Base-by-base conservation (phyloP, 1,140 invertebrate species). In the Caenorhabditis inopinata region DNA sequence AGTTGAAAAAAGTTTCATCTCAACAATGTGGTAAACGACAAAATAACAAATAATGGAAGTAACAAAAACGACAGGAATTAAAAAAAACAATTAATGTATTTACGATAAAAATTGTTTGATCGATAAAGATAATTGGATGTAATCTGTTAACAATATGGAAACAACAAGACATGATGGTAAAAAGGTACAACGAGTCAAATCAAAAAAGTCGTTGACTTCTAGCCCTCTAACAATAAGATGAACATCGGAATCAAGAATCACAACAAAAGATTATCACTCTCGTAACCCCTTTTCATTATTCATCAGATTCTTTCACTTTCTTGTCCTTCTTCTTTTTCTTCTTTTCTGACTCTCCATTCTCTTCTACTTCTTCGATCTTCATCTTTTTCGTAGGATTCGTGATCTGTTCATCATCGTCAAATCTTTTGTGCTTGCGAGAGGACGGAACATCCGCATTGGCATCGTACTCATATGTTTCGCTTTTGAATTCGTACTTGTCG, bases 401-500 rank as follows among this genome's bases (percentile, higher is more conserved):
- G 27, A 35, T 80, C n/a, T 82, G 76, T 21, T 82, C 81, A 32
- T 82, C 78, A 35, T 85, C 84, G 12, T 76, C 51, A 29, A 78
- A 76, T 25, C 46, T 58, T 23, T 78, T 78, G 47, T 85, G 87
- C 76, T 80, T 83, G 3, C 35, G 32, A 35, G 83, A 80, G 16
- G 76, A 49, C 18, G 74, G 80, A 12, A 73, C 32, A 48, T 87
- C 86, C 23, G 38, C 53, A 18, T 83, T 51, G 7, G 75, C 58
- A 46, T 87, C 87, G 74, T 87, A 87, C 25, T 74, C 74, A 47
- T 82, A 81, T 0, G 86, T 85, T 73, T 87, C 85, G 27, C 86
- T 87, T 81, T 87, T 87, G 83, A 87, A 88, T 4, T 84, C 74
- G 83, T 87, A 88, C 35, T 83, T 75, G 25, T 83, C 81, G 49